Base-by-base conservation (phyloP, 2,888 invertebrate species). In the Standfussiana lucernea region DNA sequence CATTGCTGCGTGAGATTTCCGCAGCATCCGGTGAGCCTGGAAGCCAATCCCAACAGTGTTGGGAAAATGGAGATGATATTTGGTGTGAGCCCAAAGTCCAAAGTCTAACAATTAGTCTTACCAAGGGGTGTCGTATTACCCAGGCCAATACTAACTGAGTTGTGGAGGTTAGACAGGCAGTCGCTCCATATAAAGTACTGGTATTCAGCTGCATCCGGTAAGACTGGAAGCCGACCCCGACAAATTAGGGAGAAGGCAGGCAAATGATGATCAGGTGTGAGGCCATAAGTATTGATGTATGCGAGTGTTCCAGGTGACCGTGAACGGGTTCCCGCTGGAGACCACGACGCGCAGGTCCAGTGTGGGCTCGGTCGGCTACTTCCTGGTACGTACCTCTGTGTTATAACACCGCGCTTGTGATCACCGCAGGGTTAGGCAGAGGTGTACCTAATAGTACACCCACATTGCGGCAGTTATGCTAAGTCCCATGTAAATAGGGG, bases 311-410 rank as follows among this genome's bases (percentile, higher is more conserved):
- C 2, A 95, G 94, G 89, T 94, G 0, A 77, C 74, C 5, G 89
- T 93, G 0, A 92, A 94, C 50, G 94, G 95, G 0, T 90, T 94
- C 1, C 88, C 89, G 0, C 37, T 94, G n/a, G 90, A 91, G 10
- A 69, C 85, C 0, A 81, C 81, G 0, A 82, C 86, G 0, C 86
- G 91, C 7, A 85, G 93, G 24, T 87, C 88, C 0, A 80, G 72
- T 0, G 68, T 74, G 0, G 86, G 91, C 32, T 47, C 92, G 0
- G 71, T 89, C 3, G 93, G 90, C 0, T 93, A 91, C 77, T 94
- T 86, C 45, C 68, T 87, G 69, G 93, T 93, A 84, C 86, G 91
- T 82, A 66, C n/a, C 15, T 10, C 28, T n/a, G 37, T 11, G 50
- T 50, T 2, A 50, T 50, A 21, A 11, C n/a, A 50, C 50, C n/a